Base-by-base conservation (phyloP, 2,888 invertebrate genomes). In the Archips xylosteana region DNA sequence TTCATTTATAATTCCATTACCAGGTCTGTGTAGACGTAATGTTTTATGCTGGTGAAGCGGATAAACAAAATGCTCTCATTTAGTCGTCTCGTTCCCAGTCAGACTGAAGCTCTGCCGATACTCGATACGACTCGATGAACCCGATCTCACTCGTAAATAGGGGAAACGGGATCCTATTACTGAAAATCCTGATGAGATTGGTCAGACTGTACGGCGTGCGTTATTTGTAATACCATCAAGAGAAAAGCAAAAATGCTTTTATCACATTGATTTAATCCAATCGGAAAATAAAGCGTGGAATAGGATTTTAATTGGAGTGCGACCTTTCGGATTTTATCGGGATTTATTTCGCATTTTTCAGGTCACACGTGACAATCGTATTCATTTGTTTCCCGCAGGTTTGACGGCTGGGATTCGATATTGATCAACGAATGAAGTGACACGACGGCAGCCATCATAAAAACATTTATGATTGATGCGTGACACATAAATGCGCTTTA, bases 91-190 rank as follows among this genome's bases (percentile, higher is more conserved):
- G 85, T 87, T 88, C 84, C 83, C 80, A 80, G 79, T 80, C 79
- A 80, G 82, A 81, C 82, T 80, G 80, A 76, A 79, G 77, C 77
- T 75, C 77, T 77, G 77, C 76, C 82, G 82, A 82, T 81, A 82
- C 82, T 80, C 80, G 81, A 80, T 79, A 80, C 85, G 87, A 82
- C 82, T 87, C 87, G 84, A 81, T 89, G 89, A 87, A 88, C 84
- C 84, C 87, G 85, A 89, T 89, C 86, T 85, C 87, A 80, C 83
- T 85, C 81, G 85, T 83, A 83, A 86, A 84, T 83, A 83, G 83
- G 83, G 83, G 81, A 78, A 76, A 78, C 67, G 78, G 79, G 75
- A 47, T 66, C 68, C 75, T 81, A 83, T 83, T 80, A 64, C 71
- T 75, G 51, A 64, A 67, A 65, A 74, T 70, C 51, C 64, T 42